Percentiles rank a stretch among this genome's conserved stretches.
phyloP scores from a whole-genome alignment of 2,113 vertebrate genomes.

The Dasyurus viverrinus region DNA sequence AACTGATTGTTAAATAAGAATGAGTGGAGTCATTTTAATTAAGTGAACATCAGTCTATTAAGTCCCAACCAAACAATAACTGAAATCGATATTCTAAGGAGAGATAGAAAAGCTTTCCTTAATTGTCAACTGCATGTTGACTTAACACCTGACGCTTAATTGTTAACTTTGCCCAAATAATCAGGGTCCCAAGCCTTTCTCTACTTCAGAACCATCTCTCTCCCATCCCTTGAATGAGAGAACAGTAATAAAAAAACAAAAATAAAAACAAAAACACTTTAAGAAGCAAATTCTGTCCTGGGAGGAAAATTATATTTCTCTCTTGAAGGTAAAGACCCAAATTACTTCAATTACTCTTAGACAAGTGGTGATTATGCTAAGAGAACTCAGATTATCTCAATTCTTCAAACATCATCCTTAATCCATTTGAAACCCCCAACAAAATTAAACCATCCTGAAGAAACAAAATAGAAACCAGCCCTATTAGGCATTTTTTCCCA shows the following conservation, averaged over 20 bases:
- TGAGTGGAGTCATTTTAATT: slow-evolving; percentile 32
- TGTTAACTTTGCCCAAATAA: neutral
- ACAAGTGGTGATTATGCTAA: neutral
- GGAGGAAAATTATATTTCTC: neutral
- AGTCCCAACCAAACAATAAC: slow-evolving; percentile 2
- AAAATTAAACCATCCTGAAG: neutral
- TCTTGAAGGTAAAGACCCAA: neutral
- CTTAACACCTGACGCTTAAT: no score
- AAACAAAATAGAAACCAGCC: neutral
- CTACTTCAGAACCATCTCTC: neutral
- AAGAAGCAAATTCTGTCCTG: neutral
- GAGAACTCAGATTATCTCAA: neutral
- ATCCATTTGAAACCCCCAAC: neutral
- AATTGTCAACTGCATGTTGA: neutral
- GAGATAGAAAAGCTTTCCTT: neutral
- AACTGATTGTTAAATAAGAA: slow-evolving; percentile 24
- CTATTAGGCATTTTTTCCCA: neutral
- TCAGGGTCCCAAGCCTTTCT: neutral
- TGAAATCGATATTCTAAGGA: slow-evolving; percentile 16
- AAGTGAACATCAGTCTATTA: neutral
- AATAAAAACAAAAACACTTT: neutral
- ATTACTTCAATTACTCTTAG: neutral
- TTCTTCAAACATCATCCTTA: neutral
- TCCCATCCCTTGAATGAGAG: neutral
- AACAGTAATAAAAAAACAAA: neutral